These are phyloP conservation scores for Gymnobelideus leadbeateri DNA, from an alignment of 2,113 vertebrate genomes.

Conservation along the genomic window DNA sequence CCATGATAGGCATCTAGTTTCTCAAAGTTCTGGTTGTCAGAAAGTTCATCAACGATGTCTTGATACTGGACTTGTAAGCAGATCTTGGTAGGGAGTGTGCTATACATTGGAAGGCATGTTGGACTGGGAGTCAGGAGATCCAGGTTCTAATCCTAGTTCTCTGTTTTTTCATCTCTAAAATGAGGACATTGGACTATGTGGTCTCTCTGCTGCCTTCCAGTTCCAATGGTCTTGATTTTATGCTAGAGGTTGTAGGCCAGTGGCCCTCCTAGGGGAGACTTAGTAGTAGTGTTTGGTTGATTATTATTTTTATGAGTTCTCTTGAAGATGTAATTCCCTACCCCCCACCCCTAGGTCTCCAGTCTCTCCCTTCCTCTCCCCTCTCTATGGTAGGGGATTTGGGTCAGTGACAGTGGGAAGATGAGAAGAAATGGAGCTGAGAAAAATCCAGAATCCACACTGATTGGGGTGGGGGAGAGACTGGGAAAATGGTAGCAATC, in stretches of 20 bases:
- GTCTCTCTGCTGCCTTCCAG: not conserved
- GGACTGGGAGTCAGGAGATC: not conserved
- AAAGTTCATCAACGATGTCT: not conserved
- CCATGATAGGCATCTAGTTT: not conserved
- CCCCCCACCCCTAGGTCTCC: not conserved
- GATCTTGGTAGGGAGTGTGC: not conserved
- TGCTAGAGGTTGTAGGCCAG: not conserved
- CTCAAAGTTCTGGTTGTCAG: not conserved
- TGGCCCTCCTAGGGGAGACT: not conserved
- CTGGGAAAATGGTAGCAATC: not conserved
- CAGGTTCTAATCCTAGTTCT: not conserved
- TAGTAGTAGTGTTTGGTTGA: not conserved
- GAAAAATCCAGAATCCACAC: not conserved
- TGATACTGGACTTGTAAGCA: not conserved
- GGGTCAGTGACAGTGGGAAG: slow-evolving; percentile 36
- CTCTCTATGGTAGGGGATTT: slow-evolving; percentile 43
- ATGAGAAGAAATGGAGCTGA: not conserved
- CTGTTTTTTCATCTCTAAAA: not conserved
- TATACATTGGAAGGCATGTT: not conserved
- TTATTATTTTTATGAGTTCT: not conserved
- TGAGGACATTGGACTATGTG: not conserved
- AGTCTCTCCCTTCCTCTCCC: not conserved
- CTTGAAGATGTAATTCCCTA: not conserved
- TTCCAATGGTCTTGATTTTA: not conserved
- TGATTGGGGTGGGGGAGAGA: not conserved